Base-by-base conservation (phyloP, 2,797 vertebrate genomes). In the Notoglanidium macrostoma region DNA sequence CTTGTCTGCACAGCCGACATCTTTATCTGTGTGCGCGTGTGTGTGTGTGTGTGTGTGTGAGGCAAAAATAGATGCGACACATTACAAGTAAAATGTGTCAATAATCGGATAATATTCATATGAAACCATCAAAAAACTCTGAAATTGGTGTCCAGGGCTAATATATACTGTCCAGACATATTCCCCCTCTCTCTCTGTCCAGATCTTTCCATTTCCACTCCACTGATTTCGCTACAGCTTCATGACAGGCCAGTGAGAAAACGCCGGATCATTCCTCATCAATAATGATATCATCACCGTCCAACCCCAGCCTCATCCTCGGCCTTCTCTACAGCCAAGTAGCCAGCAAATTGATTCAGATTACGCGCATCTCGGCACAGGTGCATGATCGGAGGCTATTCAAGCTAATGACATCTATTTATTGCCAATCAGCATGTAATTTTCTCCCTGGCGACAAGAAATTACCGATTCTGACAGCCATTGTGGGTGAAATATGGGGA, bases 211-310 rank as follows among this genome's bases (percentile, higher is more conserved):
- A 87, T 83, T 91, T 90, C 35, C 79, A 72, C 83, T 87, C 49
- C 73, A 87, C 78, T 85, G 83, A 88, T 90, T 87, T 86, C 35
- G 35, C 65, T 89, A 88, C 85, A 87, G 73, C 92, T 93, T 86
- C 65, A 81, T 85, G 65, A 85, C 76, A 88, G 44, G 82, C 88
- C 86, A 87, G 88, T 80, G 86, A 89, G 74, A 91, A 90, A 91
- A 86, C 85, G 72, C 85, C 44, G 85, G 83, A 85, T 87, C 63
- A 82, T 85, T 83, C 93, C 88, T 86, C 84, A 87, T 88, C 87
- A 79, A 61, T 79, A 84, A 68, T 87, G 80, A 76, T 68, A 77
- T 46, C 70, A 73, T 61, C 61, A 12, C 40, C 17, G 0, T 14
- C 70, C 51, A 21, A 3, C 29, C 63, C n/a, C 12, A 63, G 78